Evolutionary conservation across 2,888 invertebrate species (phyloP), one percentile per base, ranked within the genome.

Genomic region (Lithosia quadra): DNA sequence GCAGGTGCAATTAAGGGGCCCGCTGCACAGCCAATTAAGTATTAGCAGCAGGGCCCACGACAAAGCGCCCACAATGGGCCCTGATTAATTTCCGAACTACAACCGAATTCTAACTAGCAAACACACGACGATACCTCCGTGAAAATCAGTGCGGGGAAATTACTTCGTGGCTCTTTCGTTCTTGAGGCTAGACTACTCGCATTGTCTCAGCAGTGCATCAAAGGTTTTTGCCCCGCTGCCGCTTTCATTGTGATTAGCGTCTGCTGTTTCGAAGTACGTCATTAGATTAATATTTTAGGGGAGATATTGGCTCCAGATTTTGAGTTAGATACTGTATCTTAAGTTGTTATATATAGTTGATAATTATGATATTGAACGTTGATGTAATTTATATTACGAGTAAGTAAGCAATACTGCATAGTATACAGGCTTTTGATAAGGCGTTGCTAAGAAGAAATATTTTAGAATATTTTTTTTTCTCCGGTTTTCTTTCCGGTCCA

Each of bases 1-100:
- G 88, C 90, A 85, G 89, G 91, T 92, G 92, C 92, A 93, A 93
- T 93, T 93, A 92, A 92, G 86, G 81, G 79, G 84, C 84, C 83
- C 87, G 84, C 86, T 80, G 86, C 88, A 87, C 89, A 89, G 89
- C 92, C 93, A 92, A 92, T 94, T 92, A n/a, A n/a, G n/a, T n/a
- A 94, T 93, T 94, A 93, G 93, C 92, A 89, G 87, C 90, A 88
- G 89, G 88, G 84, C 88, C 87, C 90, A 90, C 91, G 92, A 93
- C 94, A 93, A 94, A 94, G 93, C 92, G 90, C 87, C 93, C 93
- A 93, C 94, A 93, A 93, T 93, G 90, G 92, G 86, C 89, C 82
- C 91, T 94, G 94, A 94, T 94, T 94, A 94, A 94, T 94, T 94
- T 94, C 91, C 92, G 92, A 93, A 94, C 94, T 93, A 90, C 91